Evolutionary conservation across 2,888 invertebrate genomes (phyloP), one percentile per base, ranked within the genome.

Genomic region (Napeogenes inachia): DNA sequence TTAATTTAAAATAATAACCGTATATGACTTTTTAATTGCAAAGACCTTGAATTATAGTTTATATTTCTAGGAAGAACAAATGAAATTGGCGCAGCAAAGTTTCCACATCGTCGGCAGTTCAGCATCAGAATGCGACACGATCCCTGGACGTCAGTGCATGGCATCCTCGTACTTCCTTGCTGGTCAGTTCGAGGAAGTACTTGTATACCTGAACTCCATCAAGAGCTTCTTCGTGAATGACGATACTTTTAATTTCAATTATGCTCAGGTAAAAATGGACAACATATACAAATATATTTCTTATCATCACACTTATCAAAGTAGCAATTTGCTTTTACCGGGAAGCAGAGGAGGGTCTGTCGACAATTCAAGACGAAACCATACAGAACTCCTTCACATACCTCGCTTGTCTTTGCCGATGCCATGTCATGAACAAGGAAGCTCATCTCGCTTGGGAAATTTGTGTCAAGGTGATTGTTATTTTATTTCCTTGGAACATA

Each of bases 121-220:
- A 0, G 95, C 97, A 2, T 97, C 98, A 32, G 99, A 99, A 87
- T 98, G 98, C 80, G 99, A 99, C 82, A 99, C 99, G 0, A 99
- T 99, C 75, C 96, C 96, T 0, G 97, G 99, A 0, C 92, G 99
- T 38, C 98, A 99, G 84, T 98, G 99, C 81, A 99, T 99, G 99
- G 98, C 99, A 0, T 98, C 99, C 0, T 97, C 97, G 4, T 98
- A 97, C 87, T 99, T 99, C 86, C 91, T 99, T 4, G 94, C 97
- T 56, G 95, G 95, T 30, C 98, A 99, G 83, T 99, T 97, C 83
- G 98, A 99, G 76, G 98, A 99, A 86, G 99, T 98, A 55, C 92
- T 98, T 21, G 95, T 99, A 35, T 99, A 99, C 79, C 92, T 99
- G 73, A 97, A 98, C 81, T 99, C 99, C 0, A 98, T 99, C 78